phyloP scores from a whole-genome alignment of 2,888 invertebrate species.

The Mimumesa dahlbomi region DNA sequence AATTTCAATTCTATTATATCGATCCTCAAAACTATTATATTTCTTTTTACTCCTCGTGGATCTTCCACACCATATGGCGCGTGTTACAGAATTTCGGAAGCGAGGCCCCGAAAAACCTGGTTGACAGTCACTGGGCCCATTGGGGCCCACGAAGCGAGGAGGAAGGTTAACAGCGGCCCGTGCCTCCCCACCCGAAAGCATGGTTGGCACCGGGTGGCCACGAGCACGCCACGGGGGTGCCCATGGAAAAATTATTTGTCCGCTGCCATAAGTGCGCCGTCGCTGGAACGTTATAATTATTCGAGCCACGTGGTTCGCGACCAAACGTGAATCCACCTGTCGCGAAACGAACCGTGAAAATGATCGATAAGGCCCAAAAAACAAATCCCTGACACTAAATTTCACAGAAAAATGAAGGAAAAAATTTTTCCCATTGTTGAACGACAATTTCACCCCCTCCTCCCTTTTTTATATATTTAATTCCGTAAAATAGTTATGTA shows the following conservation, averaged over 20 bases:
- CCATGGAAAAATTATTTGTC: constrained; percentile 73
- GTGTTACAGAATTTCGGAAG: not conserved
- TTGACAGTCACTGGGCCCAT: constrained; percentile 60
- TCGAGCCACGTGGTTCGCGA: constrained; percentile 47
- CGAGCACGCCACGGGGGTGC: constrained; percentile 76
- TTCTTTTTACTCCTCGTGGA: no score
- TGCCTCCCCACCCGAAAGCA: constrained; percentile 70
- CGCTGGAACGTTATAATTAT: constrained; percentile 58
- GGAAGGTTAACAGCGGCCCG: constrained; percentile 70
- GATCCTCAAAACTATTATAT: no score
- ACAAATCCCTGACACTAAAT: not conserved
- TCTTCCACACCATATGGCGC: not conserved
- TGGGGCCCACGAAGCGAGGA: constrained; percentile 57
- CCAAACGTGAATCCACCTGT: constrained; percentile 5
- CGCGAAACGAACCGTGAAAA: not conserved
- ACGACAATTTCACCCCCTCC: no score
- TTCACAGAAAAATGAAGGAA: no score
- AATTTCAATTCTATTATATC: no score
- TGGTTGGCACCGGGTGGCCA: constrained; percentile 73
- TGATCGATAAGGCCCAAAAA: no score
- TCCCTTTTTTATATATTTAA: no score
- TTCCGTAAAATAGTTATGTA: no score
- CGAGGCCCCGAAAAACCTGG: constrained; percentile 12
- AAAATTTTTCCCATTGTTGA: not conserved
- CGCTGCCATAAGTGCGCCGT: constrained; percentile 56